These are phyloP conservation scores for Lontra canadensis DNA, from an alignment of 2,113 vertebrate genomes.

Conservation along the genomic window DNA sequence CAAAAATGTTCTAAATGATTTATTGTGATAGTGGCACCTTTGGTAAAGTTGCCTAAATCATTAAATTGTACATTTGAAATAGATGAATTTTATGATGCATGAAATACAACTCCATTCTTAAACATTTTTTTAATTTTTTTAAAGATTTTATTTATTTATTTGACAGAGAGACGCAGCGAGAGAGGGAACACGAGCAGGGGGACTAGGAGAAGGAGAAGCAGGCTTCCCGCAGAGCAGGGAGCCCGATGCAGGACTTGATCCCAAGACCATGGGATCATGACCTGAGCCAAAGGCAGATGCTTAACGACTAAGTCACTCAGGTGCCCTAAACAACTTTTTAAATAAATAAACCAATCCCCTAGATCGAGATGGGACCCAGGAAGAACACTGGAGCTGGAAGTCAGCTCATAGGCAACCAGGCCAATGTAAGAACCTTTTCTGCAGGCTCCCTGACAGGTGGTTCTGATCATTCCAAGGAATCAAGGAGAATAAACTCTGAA, in stretches of 20 bases:
- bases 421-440: not conserved
- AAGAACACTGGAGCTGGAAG: not conserved
- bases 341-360: not conserved
- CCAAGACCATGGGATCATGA: too few species aligned
- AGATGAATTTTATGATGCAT: not conserved
- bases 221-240: too few species aligned
- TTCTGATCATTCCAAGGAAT: not conserved
- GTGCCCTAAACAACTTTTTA: not conserved
- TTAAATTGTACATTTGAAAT: not conserved
- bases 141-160: not conserved
- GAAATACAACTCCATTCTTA: not conserved
- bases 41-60: not conserved
- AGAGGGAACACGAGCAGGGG: too few species aligned
- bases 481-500: not conserved
- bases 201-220: too few species aligned
- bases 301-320: too few species aligned
- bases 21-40: not conserved
- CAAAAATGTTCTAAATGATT: not conserved
- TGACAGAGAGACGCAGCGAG: too few species aligned
- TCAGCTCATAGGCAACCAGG: not conserved
- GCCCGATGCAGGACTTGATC: too few species aligned
- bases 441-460: not conserved
- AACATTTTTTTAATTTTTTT: not conserved
- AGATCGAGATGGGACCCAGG: not conserved
- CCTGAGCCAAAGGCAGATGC: too few species aligned